Evolutionary conservation across 1,140 invertebrate genomes (phyloP).

Genomic region (Zophobas atratus): DNA sequence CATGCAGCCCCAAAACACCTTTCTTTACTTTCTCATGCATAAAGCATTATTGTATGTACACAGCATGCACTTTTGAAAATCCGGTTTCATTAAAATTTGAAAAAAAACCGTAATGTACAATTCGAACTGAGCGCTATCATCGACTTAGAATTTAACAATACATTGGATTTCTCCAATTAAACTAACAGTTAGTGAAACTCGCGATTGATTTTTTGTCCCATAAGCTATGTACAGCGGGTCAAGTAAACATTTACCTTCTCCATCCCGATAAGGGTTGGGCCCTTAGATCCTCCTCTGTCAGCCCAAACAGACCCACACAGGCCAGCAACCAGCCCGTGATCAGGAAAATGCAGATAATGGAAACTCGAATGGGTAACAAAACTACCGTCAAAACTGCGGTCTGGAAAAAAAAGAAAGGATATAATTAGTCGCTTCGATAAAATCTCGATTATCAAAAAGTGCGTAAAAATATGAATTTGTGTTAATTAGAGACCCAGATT

Average conservation of each 20-base stretch:
- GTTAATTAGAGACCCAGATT: neutral
- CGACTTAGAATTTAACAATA: conserved; percentile 4
- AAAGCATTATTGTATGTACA: too few species aligned
- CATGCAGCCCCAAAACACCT: too few species aligned
- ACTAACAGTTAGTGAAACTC: conserved; percentile 19
- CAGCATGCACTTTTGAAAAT: too few species aligned
- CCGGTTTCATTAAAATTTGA: too few species aligned
- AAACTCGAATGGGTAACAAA: conserved; percentile 82
- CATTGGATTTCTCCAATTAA: conserved; percentile 33
- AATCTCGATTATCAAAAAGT: too few species aligned
- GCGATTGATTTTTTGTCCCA: neutral
- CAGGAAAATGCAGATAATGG: conserved; percentile 81
- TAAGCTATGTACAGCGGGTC: conserved; percentile 8
- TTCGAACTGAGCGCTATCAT: neutral
- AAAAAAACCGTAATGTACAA: too few species aligned
- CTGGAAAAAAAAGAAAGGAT: conserved; percentile 72
- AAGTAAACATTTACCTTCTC: conserved; percentile 78
- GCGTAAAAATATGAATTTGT: neutral
- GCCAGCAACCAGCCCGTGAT: conserved; percentile 87
- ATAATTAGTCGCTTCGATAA: neutral
- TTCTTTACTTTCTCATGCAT: too few species aligned
- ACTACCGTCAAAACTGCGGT: conserved; percentile 85
- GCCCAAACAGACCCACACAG: conserved; percentile 82
- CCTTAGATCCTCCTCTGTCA: conserved; percentile 83
- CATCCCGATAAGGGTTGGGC: conserved; percentile 83